phyloP scores from a whole-genome alignment of 2,888 invertebrate genomes.

The Diabrotica balteata region DNA sequence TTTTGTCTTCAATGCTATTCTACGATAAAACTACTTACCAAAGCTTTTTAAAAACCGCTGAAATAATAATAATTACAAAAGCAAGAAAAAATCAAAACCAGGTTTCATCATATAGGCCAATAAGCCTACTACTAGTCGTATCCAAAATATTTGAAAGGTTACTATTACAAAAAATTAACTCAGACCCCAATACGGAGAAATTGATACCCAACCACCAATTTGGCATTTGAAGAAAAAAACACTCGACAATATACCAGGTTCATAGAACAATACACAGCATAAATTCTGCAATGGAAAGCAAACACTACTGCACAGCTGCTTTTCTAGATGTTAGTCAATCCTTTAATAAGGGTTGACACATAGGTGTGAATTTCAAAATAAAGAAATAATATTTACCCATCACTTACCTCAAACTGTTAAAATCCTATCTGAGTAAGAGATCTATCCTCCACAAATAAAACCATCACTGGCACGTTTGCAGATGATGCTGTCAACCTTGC shows the following conservation, averaged over 20 bases:
- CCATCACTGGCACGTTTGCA: too few relatives aligned
- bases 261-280: neutral
- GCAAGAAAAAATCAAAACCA: neutral
- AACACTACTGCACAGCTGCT: neutral
- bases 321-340: neutral
- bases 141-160: too few relatives aligned
- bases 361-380: neutral
- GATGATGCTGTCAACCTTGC: too few relatives aligned
- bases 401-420: neutral
- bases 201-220: too few relatives aligned
- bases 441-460: too few relatives aligned
- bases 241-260: neutral
- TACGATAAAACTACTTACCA: neutral
- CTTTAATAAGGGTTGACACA: neutral
- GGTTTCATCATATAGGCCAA: neutral
- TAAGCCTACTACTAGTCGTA: neutral
- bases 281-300: neutral
- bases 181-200: neutral
- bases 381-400: neutral
- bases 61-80: neutral
- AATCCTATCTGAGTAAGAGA: neutral
- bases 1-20: neutral
- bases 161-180: neutral
- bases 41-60: neutral
- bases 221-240: neutral